phyloP scores from a whole-genome alignment of 2,113 vertebrate species.

The Chloroceryle aenea region DNA sequence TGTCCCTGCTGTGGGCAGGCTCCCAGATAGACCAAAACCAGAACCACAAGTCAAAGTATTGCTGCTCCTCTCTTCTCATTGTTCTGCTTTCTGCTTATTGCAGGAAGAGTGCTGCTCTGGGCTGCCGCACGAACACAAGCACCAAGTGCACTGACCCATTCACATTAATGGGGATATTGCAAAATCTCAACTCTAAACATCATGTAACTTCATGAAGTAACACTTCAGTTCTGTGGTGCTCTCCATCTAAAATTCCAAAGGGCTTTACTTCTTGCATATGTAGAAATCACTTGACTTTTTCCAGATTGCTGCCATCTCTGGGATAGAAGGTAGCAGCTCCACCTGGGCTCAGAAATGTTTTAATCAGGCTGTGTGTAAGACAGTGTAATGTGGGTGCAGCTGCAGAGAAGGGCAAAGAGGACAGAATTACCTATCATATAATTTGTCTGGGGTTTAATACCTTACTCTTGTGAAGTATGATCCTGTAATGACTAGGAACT shows the following conservation, averaged over 20 bases:
- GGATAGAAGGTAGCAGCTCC: neutral
- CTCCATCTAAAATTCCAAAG: neutral
- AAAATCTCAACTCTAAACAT: constrained; percentile 3
- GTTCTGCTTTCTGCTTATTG: neutral
- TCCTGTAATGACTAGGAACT: neutral
- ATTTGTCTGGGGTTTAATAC: constrained; percentile 18
- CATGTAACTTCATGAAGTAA: neutral
- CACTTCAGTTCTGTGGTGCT: neutral
- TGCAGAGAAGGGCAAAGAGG: neutral
- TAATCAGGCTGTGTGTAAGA: neutral
- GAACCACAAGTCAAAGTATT: neutral
- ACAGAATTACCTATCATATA: neutral
- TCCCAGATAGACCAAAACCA: neutral
- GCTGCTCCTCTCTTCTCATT: neutral
- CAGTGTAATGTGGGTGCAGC: neutral
- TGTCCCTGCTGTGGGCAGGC: neutral
- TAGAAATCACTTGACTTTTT: neutral
- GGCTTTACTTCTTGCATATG: neutral
- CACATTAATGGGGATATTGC: neutral
- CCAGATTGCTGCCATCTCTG: constrained; percentile 16
- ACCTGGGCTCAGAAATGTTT: neutral
- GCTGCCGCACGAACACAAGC: neutral
- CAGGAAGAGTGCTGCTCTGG: neutral
- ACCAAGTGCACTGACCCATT: neutral
- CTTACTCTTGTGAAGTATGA: neutral